Base-by-base conservation (phyloP, 2,113 vertebrate genomes). In the Limanda limanda region DNA sequence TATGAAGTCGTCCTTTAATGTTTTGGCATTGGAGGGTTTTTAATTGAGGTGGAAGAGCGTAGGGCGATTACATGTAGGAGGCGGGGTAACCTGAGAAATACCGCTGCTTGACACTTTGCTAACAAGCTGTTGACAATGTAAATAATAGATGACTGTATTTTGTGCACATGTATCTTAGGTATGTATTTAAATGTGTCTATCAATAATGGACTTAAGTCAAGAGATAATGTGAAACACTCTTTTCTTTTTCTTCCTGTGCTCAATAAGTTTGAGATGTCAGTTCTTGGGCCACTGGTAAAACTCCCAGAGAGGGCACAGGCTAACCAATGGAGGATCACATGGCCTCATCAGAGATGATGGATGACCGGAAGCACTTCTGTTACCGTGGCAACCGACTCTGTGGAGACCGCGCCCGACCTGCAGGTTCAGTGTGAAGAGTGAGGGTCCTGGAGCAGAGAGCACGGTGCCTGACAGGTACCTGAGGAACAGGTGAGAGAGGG, bases 401-500 rank as follows among this genome's bases (percentile, higher is more conserved):
- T 61, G 47, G 25, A 68, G 78, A 13, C 52, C 55, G 2, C 70
- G 10, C 68, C 23, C 17, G n/a, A 80, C 60, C 14, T 82, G 63
- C 47, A 74, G 6, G n/a, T 81, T 1, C 78, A 92, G 70, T 54
- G 66, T 18, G 45, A 66, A 67, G 81, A 87, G 87, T 92, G 77
- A 82, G 90, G 86, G 23, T 91, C 31, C 82, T 92, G 75, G 89
- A 94, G 76, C 88, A 71, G 86, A 81, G 71, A 23, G 78, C 91
- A 57, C 80, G 79, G 71, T 72, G 42, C 81, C 91, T 1, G 88
- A 94, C 69, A 84, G 89, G 15, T 71, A 84, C 68, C 81, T 92
- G 68, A 88, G 78, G 79, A 92, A 82, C 52, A 95, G 96, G 96
- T 97, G 94, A 93, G 76, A 84, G 69, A 76, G 56, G 56, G 84